Percentiles rank a stretch among this genome's conserved stretches.
phyloP scores from a whole-genome alignment of 2,797 vertebrate genomes.

The Liasis olivaceus region DNA sequence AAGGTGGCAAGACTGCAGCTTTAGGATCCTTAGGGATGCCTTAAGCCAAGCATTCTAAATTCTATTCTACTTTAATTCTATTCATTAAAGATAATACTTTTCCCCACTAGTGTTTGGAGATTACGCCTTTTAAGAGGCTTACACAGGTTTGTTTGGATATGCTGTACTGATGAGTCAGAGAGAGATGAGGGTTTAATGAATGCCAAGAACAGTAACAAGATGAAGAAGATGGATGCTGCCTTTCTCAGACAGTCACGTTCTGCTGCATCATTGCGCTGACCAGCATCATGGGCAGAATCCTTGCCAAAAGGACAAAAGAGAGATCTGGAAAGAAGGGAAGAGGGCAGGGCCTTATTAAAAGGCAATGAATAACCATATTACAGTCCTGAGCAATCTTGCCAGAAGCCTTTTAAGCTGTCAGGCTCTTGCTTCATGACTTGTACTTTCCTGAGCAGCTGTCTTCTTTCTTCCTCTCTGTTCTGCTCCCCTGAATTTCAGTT shows the following conservation, averaged over 20 bases:
- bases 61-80: too few relatives aligned
- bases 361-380: slow-evolving; percentile 48
- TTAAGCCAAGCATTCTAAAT: neutral
- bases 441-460: neutral
- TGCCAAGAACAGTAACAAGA: slow-evolving; percentile 44
- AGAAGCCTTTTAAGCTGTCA: slow-evolving; percentile 31
- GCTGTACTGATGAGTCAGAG: slow-evolving; percentile 70
- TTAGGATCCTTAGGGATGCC: neutral
- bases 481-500: neutral
- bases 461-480: neutral
- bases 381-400: slow-evolving; percentile 19
- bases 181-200: slow-evolving; percentile 68
- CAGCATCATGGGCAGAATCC: slow-evolving; percentile 35
- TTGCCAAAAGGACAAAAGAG: slow-evolving; percentile 51
- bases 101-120: neutral
- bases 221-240: slow-evolving; percentile 66
- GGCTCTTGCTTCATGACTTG: neutral
- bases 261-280: slow-evolving; percentile 64
- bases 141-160: slow-evolving; percentile 52
- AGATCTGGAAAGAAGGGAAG: slow-evolving; percentile 34
- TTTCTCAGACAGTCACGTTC: slow-evolving; percentile 71
- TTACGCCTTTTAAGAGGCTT: slow-evolving; percentile 44
- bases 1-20: neutral
- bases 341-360: slow-evolving; percentile 57
- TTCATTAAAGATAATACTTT: neutral